These are phyloP conservation scores for Monarcha castaneiventris DNA, from an alignment of 2,113 vertebrate genomes.

Conservation along the genomic window DNA sequence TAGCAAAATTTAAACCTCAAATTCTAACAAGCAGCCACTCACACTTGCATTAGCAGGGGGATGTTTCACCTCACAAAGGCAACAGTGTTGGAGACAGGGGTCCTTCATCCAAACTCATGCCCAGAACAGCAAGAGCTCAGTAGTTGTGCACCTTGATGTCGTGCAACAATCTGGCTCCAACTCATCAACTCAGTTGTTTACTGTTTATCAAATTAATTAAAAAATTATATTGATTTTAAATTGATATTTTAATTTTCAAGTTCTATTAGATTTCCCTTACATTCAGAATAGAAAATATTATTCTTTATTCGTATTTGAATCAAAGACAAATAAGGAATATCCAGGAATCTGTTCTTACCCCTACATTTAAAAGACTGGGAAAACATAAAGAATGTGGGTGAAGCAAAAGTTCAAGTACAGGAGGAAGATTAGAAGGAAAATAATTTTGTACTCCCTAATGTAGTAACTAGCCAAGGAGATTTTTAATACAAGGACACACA, in stretches of 20 bases:
- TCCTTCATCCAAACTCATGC: no score
- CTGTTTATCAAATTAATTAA: not conserved
- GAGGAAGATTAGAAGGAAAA: not conserved
- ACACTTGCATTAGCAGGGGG: rapidly evolving
- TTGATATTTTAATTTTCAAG: not conserved
- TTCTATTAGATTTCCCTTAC: not conserved
- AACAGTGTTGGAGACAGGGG: rapidly evolving
- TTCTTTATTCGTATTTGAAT: not conserved
- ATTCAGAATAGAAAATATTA: not conserved
- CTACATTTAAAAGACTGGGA: not conserved
- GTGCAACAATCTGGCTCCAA: not conserved
- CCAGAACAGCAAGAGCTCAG: not conserved
- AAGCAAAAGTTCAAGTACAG: not conserved
- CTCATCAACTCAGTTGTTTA: not conserved
- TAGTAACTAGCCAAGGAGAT: not conserved
- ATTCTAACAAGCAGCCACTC: not conserved
- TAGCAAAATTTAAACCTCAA: not conserved
- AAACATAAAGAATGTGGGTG: not conserved
- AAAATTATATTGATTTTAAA: not conserved
- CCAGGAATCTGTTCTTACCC: not conserved
- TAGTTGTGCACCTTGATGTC: not conserved
- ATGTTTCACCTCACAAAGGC: not conserved
- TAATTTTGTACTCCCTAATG: not conserved
- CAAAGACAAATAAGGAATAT: not conserved
- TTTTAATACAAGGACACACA: not conserved